Base-by-base conservation (phyloP, 2,888 invertebrate species). In the Vannuccia rotundouncinata region DNA sequence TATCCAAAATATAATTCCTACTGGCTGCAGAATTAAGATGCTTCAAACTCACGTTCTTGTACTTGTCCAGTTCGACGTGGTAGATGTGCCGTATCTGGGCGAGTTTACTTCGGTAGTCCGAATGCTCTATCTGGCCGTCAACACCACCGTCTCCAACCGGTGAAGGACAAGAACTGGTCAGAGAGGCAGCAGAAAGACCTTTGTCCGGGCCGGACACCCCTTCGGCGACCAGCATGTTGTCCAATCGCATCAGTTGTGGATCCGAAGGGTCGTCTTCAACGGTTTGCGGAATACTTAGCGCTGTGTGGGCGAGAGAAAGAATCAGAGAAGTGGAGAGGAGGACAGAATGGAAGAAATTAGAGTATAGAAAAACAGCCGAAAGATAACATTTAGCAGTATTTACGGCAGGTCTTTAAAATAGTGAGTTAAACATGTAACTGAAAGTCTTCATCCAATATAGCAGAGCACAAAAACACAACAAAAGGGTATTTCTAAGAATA, bases 41-140 rank as follows among this genome's bases (percentile, higher is more conserved):
- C n/a, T n/a, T n/a, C n/a, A n/a, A n/a, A 66, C 66, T 84, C 83
- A 92, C 92, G 90, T 98, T 97, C 90, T 99, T 97, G 88, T 99
- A 99, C 91, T 99, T 99, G 90, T 97, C 96, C 86, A 99, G 90
- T 90, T 99, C 99, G 89, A 96, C 95, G 89, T 98, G 97, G 90
- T 99, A 99, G 85, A 99, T 98, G 90, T 95, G 95, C 82, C 99
- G 91, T 88, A 99, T 99, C 90, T 99, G 98, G 17, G 95, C 94
- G 85, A 99, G 91, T 90, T 99, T 99, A 85, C 96, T 96, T 85
- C 98, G 92, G 90, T 99, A 99, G 90, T 99, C 99, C 82, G 98
- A 96, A 90, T 99, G 98, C 90, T 99, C 99, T 88, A 96, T 96
- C 29, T 81, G 81, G 75, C 45, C 66, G 2, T 22, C 66, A 5